Evolutionary conservation across 2,113 vertebrate genomes (phyloP).

Genomic region (Microtus oregoni): DNA sequence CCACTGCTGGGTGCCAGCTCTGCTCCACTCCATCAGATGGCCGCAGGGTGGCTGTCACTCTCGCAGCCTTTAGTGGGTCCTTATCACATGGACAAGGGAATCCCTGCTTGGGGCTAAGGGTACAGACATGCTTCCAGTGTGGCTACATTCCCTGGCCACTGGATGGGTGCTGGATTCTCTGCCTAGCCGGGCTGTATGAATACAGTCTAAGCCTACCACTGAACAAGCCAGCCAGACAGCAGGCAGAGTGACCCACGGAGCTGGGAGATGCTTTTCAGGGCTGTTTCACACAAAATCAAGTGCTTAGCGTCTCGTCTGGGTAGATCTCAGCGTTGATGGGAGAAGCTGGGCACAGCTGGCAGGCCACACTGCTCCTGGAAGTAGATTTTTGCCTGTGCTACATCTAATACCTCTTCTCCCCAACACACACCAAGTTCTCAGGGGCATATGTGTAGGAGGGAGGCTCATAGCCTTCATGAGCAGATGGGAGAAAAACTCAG

Average conservation of each 20-base stretch:
- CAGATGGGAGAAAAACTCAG: slow-evolving; percentile 24
- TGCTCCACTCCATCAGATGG: not conserved
- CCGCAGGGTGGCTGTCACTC: not conserved
- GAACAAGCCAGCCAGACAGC: not conserved
- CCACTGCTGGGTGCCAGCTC: not conserved
- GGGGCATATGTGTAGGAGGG: not conserved
- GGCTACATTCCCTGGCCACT: not conserved
- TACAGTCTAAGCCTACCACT: not conserved
- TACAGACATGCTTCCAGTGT: not conserved
- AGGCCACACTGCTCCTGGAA: not conserved
- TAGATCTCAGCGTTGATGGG: not conserved
- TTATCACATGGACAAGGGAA: not conserved
- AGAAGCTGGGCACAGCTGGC: not conserved
- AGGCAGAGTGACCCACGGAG: not conserved
- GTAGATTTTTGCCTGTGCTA: not conserved
- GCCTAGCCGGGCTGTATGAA: not conserved
- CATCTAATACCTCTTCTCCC: rapidly evolving
- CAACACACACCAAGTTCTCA: rapidly evolving
- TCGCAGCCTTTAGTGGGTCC: not conserved
- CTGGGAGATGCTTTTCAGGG: not conserved
- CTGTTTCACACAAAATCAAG: too few relatives aligned
- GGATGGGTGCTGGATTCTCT: not conserved
- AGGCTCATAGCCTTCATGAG: not conserved
- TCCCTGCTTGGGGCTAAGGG: not conserved
- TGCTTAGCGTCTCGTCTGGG: not conserved